A percentile compares a stretch with the other conserved stretches of the same genome.
Conservation (phyloP, 2,888 invertebrate genomes). For the Andrena fulva region DNA sequence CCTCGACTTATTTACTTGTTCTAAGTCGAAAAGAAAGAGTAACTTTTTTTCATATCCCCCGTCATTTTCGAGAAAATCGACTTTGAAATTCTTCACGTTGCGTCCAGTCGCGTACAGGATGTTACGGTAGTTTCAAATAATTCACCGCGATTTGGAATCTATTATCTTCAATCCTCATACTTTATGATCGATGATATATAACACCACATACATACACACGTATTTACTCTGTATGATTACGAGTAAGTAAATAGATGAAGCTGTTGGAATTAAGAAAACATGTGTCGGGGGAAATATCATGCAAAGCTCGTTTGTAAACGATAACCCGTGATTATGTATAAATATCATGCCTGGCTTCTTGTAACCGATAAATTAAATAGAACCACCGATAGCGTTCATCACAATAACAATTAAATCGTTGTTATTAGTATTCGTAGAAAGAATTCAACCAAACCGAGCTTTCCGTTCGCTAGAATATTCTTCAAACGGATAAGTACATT, state of each 20-base stretch:
- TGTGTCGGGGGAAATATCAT: background rate
- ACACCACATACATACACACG: too few species aligned
- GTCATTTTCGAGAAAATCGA: too few species aligned
- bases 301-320: background rate
- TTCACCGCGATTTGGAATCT: background rate
- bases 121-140: background rate
- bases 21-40: too few species aligned
- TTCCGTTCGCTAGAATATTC: background rate
- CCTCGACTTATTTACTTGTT: too few species aligned
- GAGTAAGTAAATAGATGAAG: background rate
- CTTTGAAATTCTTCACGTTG: too few species aligned
- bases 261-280: background rate
- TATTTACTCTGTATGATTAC: background rate
- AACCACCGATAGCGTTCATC: background rate
- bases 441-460: background rate
- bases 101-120: too few species aligned
- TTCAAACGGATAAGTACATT: background rate
- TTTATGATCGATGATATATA: slow-evolving; percentile 15
- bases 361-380: background rate
- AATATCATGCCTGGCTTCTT: background rate
- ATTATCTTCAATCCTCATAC: background rate
- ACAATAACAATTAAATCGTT: background rate
- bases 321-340: background rate
- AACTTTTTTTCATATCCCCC: too few species aligned
- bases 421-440: background rate